These are phyloP conservation scores for Arnoldichthys spilopterus DNA, from an alignment of 2,797 vertebrate species.

Conservation along the genomic window DNA sequence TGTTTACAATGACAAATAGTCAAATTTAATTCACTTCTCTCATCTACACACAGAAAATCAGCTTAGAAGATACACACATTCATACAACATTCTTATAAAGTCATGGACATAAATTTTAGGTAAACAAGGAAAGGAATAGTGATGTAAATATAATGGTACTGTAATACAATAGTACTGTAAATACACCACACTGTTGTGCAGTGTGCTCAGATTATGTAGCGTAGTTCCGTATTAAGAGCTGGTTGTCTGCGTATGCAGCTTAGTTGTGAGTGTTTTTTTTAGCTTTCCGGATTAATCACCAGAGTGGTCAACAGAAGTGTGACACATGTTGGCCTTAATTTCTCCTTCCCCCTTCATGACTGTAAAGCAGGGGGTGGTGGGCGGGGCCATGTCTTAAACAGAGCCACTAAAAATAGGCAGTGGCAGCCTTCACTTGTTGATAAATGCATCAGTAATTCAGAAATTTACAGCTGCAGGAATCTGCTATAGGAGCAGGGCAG, in stretches of 20 bases:
- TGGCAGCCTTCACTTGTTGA: not conserved
- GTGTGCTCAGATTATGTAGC: not conserved
- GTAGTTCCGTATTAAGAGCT: not conserved
- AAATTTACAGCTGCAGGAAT: constrained; percentile 1
- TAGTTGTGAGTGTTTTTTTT: not conserved
- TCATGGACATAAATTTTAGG: not conserved
- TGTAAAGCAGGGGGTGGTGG: not conserved
- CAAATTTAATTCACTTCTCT: too few species aligned
- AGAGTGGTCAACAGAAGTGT: not conserved
- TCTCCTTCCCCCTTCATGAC: not conserved
- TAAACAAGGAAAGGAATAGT: not conserved
- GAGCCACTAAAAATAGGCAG: not conserved
- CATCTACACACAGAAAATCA: too few species aligned
- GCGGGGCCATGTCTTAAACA: not conserved
- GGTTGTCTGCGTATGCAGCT: not conserved
- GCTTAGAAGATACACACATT: too few species aligned
- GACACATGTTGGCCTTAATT: not conserved
- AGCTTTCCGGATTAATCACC: not conserved
- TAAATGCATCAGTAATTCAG: not conserved
- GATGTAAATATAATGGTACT: not conserved
- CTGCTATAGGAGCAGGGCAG: too few species aligned
- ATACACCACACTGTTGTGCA: not conserved
- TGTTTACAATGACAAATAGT: too few species aligned
- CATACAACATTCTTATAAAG: too few species aligned
- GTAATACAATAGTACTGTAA: not conserved